These are phyloP conservation scores for Aporrectodea caliginosa DNA, from an alignment of 1,140 invertebrate species.

Conservation along the genomic window DNA sequence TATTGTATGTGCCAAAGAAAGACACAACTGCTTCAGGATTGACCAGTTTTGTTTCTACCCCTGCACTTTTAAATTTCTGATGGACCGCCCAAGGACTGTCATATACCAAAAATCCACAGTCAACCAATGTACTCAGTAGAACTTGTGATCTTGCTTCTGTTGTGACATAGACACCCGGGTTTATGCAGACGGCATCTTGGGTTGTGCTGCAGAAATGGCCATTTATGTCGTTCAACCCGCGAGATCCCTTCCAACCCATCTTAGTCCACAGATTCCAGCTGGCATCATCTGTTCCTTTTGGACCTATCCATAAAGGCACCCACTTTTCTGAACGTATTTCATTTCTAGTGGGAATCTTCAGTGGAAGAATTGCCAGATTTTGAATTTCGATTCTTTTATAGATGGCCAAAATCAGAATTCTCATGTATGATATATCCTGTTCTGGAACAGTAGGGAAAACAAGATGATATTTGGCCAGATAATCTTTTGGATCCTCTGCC, in stretches of 20 bases:
- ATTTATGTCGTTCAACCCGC: not conserved
- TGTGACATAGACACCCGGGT: not conserved
- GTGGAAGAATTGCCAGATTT: not conserved
- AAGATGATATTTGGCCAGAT: not conserved
- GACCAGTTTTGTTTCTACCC: not conserved
- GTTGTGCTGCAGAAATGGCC: not conserved
- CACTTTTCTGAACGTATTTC: not conserved
- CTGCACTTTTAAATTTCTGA: not conserved
- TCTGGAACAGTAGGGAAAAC: not conserved
- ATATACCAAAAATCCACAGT: not conserved
- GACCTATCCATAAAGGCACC: not conserved
- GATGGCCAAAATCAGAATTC: not conserved
- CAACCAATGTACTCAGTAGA: not conserved
- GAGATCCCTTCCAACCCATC: not conserved
- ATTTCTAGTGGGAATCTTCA: no score
- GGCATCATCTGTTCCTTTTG: not conserved
- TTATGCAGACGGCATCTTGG: not conserved
- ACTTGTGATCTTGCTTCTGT: not conserved
- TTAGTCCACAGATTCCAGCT: not conserved
- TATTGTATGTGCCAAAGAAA: not conserved
- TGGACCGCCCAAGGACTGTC: not conserved
- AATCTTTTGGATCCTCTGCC: not conserved
- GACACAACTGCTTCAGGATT: not conserved
- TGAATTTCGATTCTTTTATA: not conserved
- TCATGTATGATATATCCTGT: not conserved